Conservation (phyloP, 2,888 invertebrate species). For the Anagyrus pseudococci region DNA sequence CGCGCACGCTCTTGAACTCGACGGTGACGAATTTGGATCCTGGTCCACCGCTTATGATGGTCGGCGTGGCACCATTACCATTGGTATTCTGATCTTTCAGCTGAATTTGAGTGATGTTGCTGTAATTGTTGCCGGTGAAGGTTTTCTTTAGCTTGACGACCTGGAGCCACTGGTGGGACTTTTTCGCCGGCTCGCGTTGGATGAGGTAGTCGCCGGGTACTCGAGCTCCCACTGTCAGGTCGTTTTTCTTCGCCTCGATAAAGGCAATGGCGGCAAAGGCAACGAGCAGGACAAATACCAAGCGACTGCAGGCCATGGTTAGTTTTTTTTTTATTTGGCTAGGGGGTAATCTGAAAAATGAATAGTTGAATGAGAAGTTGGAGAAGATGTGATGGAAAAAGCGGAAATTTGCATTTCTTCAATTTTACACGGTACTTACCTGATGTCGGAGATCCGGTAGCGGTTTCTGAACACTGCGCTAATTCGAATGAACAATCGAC, state of each 20-base stretch:
- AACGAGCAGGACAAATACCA: too few species aligned
- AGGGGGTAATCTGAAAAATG: too few species aligned
- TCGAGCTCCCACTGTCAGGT: constrained; percentile 12
- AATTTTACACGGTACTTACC: too few species aligned
- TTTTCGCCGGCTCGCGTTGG: constrained; percentile 17
- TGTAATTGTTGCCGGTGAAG: constrained; percentile 14
- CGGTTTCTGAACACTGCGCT: too few species aligned
- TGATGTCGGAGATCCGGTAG: too few species aligned
- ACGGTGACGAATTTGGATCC: background rate
- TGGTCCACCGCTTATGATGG: background rate
- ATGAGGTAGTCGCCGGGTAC: constrained; percentile 12
- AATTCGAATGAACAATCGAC: too few species aligned
- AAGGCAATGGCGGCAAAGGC: too few species aligned
- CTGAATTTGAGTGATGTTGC: background rate
- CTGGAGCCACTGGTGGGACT: constrained; percentile 6
- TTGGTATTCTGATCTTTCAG: background rate
- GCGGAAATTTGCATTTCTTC: too few species aligned
- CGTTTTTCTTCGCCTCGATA: constrained; percentile 1
- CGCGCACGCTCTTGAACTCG: constrained; percentile 12
- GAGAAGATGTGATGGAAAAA: too few species aligned
- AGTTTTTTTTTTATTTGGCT: too few species aligned
- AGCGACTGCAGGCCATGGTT: too few species aligned
- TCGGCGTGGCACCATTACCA: background rate
- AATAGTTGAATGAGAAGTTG: too few species aligned
- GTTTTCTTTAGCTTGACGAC: constrained; percentile 14